phyloP scores from a whole-genome alignment of 2,113 vertebrate species.

The Agapornis roseicollis region DNA sequence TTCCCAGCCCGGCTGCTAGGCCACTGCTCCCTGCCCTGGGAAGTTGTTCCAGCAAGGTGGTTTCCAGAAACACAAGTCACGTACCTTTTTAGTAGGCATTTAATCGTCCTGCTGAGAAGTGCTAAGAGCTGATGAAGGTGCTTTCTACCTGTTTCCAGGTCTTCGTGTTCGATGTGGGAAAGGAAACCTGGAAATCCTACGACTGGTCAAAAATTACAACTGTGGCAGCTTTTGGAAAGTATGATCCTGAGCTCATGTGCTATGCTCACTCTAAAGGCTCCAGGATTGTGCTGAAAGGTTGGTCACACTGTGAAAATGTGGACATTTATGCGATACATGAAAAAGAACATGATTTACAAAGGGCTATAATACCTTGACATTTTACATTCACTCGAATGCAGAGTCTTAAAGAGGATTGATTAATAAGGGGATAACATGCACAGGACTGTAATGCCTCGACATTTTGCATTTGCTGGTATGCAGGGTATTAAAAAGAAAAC shows the following conservation, averaged over 20 bases:
- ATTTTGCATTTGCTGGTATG: neutral
- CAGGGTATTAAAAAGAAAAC: neutral
- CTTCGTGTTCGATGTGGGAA: slow-evolving; percentile 89
- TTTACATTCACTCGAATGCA: neutral
- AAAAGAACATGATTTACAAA: neutral
- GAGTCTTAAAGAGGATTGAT: neutral
- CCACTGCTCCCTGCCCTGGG: neutral
- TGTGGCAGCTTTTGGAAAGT: slow-evolving; percentile 86
- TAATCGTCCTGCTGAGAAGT: rapidly evolving
- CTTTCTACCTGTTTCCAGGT: slow-evolving; percentile 73
- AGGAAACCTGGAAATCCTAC: slow-evolving; percentile 87
- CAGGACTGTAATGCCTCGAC: neutral
- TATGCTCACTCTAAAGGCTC: slow-evolving; percentile 87
- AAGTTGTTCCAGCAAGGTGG: rapidly evolving
- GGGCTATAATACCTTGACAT: neutral
- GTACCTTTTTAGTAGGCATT: rapidly evolving
- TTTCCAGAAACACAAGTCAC: rapidly evolving
- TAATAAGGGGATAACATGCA: neutral
- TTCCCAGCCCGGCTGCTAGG: neutral
- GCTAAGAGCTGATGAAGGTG: neutral
- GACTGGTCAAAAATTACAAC: slow-evolving; percentile 93
- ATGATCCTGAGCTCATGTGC: slow-evolving; percentile 90
- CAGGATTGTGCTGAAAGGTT: slow-evolving; percentile 91
- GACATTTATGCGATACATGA: rapidly evolving
- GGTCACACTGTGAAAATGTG: neutral